These are phyloP conservation scores for Drosophila histrio DNA, from an alignment of 2,888 invertebrate species.

Conservation along the genomic window DNA sequence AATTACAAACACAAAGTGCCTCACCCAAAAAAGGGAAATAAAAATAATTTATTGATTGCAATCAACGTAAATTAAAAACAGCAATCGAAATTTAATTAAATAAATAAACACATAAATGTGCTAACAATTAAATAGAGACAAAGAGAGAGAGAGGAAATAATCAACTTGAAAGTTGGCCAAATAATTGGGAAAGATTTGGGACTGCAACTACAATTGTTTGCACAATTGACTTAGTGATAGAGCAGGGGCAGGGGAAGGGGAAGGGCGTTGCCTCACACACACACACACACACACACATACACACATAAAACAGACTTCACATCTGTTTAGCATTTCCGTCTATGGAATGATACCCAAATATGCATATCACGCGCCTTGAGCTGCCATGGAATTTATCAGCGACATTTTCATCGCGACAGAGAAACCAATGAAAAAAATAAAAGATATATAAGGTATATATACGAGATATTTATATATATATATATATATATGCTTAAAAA, in stretches of 20 bases:
- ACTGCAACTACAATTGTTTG: constrained; percentile 17
- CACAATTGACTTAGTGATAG: neutral
- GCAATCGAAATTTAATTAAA: constrained; percentile 12
- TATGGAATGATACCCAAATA: constrained; percentile 59
- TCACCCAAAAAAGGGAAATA: neutral
- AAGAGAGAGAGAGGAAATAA: no score
- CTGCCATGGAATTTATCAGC: constrained; percentile 64
- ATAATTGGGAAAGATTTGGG: constrained; percentile 24
- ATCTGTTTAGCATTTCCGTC: constrained; percentile 63
- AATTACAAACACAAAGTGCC: constrained; percentile 15
- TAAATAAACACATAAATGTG: constrained; percentile 22
- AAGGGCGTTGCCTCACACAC: constrained; percentile 1
- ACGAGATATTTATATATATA: constrained; percentile 1
- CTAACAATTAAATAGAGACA: neutral
- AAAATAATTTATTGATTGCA: constrained; percentile 21
- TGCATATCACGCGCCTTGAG: constrained; percentile 57
- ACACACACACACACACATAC: constrained; percentile 7
- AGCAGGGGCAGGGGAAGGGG: neutral
- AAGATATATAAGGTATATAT: constrained; percentile 16
- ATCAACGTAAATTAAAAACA: constrained; percentile 9
- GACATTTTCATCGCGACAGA: constrained; percentile 47
- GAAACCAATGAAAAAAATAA: neutral
- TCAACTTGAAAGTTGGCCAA: neutral
- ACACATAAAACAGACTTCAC: no score
- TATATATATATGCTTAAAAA: constrained; percentile 3